Evolutionary conservation across 2,113 vertebrate species (phyloP).

Genomic region (Sander lucioperca): DNA sequence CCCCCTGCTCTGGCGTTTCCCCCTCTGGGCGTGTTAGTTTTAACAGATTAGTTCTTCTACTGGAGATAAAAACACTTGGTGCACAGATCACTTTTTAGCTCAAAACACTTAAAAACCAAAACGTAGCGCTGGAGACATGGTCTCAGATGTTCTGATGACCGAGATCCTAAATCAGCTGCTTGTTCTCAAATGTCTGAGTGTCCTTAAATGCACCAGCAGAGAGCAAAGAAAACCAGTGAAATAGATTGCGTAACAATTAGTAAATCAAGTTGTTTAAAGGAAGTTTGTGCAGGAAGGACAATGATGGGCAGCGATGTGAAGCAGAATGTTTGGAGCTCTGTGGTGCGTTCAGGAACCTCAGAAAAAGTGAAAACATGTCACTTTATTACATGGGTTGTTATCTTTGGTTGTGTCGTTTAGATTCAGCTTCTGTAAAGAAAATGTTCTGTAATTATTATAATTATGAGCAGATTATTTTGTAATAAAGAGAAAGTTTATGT

Average conservation of each 20-base stretch:
- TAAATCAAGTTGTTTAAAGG: no score
- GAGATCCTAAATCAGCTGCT: background rate
- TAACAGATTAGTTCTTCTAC: no score
- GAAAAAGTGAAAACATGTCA: background rate
- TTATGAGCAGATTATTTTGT: background rate
- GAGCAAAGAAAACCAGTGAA: background rate
- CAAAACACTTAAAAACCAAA: no score
- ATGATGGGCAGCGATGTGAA: no score
- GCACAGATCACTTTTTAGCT: no score
- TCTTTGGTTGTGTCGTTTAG: background rate
- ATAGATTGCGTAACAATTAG: no score
- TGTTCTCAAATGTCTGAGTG: background rate
- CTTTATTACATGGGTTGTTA: background rate
- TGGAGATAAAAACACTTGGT: no score
- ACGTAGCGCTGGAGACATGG: no score
- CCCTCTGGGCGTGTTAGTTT: no score
- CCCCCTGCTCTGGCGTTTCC: no score
- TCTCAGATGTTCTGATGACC: background rate
- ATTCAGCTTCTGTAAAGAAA: background rate
- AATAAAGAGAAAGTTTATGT: slow-evolving; percentile 32
- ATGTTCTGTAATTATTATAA: background rate
- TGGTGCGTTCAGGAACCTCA: slow-evolving; percentile 17
- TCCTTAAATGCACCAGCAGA: background rate
- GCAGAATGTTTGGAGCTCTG: background rate
- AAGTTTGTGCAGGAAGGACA: no score